Conservation (phyloP, 37 sponge, comb jelly and placozoan genomes). For the Chondrilla cf. caribensis region DNA sequence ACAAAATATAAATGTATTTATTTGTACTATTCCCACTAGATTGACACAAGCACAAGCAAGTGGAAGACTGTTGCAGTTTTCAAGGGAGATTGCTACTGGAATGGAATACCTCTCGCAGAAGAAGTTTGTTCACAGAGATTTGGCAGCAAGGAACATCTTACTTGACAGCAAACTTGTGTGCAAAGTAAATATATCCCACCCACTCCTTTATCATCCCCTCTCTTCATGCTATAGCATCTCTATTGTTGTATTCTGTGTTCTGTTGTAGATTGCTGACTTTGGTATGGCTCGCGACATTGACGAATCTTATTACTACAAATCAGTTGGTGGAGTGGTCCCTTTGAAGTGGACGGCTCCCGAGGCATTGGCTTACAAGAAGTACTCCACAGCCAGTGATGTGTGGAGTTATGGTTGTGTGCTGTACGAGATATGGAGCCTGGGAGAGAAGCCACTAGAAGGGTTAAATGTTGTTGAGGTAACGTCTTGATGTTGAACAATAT, state of each 20-base stretch:
- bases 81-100: constrained; percentile 50
- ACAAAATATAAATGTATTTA: too few relatives aligned
- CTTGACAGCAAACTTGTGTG: constrained; percentile 36
- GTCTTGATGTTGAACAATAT: too few relatives aligned
- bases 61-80: constrained; percentile 6
- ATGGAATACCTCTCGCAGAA: constrained; percentile 54
- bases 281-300: constrained; percentile 2
- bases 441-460: background rate
- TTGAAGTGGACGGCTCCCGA: constrained; percentile 20
- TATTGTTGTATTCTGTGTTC: too few relatives aligned
- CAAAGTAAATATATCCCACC: background rate
- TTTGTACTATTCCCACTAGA: too few relatives aligned
- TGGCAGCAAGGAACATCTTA: constrained; percentile 71
- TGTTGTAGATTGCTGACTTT: constrained; percentile 1
- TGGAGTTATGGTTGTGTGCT: constrained; percentile 14
- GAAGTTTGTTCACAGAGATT: constrained; percentile 61
- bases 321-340: background rate
- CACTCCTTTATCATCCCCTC: too few relatives aligned
- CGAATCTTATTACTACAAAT: constrained; percentile 6
- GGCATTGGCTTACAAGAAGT: constrained; percentile 6
- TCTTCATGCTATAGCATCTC: too few relatives aligned
- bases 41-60: too few relatives aligned
- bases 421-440: constrained; percentile 13
- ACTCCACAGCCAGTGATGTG: constrained; percentile 17
- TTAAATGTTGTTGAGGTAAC: background rate